Evolutionary conservation across 2,888 invertebrate species (phyloP).

Genomic region (Amiota communis): DNA sequence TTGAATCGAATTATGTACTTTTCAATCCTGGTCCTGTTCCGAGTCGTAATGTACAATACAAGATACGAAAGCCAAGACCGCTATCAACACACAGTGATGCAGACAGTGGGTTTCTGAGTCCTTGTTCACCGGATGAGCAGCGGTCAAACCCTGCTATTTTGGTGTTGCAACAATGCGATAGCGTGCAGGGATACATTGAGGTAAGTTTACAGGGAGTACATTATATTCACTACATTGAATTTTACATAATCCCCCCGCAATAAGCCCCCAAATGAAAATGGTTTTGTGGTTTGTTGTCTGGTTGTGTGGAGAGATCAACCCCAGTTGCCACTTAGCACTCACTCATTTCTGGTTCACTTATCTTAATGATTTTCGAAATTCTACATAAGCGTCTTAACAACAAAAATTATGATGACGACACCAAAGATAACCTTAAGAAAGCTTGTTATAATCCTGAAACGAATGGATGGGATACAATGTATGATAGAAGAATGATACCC

Average conservation of each 20-base stretch:
- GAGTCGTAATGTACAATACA: conserved; percentile 71
- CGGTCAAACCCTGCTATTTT: conserved; percentile 70
- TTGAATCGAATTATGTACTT: conserved; percentile 72
- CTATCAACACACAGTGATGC: conserved; percentile 76
- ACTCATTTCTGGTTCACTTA: conserved; percentile 56
- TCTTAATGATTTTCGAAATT: conserved; percentile 53
- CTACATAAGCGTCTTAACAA: conserved; percentile 57
- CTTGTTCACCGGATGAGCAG: conserved; percentile 77
- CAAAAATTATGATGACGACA: not conserved
- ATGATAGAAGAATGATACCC: not conserved
- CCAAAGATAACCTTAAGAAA: conserved; percentile 17
- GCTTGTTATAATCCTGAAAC: not conserved
- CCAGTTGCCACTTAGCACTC: conserved; percentile 59
- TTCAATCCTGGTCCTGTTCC: conserved; percentile 73
- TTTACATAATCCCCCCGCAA: conserved; percentile 22
- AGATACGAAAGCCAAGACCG: conserved; percentile 71
- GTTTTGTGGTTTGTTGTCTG: conserved; percentile 56
- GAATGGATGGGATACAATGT: not conserved
- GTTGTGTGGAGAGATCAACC: conserved; percentile 38
- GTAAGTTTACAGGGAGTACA: conserved; percentile 46
- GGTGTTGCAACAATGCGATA: conserved; percentile 72
- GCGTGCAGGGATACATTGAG: conserved; percentile 73
- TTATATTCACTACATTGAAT: not conserved
- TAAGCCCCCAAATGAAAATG: conserved; percentile 55
- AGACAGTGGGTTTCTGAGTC: conserved; percentile 79